phyloP scores from a whole-genome alignment of 2,888 invertebrate genomes.

The Apamea anceps region DNA sequence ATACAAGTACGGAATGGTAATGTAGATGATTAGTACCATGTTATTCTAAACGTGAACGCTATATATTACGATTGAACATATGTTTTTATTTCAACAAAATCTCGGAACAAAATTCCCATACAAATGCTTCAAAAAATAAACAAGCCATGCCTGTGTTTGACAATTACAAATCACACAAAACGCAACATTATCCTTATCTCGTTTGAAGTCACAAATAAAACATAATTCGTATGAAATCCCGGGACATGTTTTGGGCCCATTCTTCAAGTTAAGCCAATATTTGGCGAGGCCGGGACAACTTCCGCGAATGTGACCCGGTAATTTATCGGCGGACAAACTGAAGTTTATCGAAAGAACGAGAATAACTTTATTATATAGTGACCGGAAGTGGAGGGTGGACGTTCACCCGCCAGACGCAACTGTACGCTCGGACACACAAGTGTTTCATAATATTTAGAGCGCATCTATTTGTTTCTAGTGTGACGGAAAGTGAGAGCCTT shows the following conservation, averaged over 20 bases:
- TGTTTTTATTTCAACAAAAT: not conserved
- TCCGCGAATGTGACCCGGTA: slow-evolving; percentile 86
- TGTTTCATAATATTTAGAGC: slow-evolving; percentile 27
- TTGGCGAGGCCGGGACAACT: slow-evolving; percentile 81
- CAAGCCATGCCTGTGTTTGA: slow-evolving; percentile 30
- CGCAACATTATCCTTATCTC: slow-evolving; percentile 68
- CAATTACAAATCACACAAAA: slow-evolving; percentile 59
- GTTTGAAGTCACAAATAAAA: slow-evolving; percentile 73
- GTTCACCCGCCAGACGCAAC: slow-evolving; percentile 67
- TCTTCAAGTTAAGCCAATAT: slow-evolving; percentile 90
- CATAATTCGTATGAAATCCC: slow-evolving; percentile 81
- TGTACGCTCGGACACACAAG: slow-evolving; percentile 72
- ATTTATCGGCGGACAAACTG: slow-evolving; percentile 89
- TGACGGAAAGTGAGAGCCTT: not conserved
- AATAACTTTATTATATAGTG: slow-evolving; percentile 91
- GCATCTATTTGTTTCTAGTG: not conserved
- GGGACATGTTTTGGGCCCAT: slow-evolving; percentile 76
- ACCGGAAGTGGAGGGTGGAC: slow-evolving; percentile 85
- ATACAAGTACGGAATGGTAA: not conserved
- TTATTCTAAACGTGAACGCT: not conserved
- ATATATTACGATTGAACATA: not conserved
- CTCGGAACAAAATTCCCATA: not conserved
- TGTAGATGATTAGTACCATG: not conserved
- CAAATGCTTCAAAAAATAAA: not conserved
- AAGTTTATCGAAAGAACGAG: slow-evolving; percentile 90